phyloP scores from a whole-genome alignment of 1,140 invertebrate genomes.

The Drosophila repletoides region DNA sequence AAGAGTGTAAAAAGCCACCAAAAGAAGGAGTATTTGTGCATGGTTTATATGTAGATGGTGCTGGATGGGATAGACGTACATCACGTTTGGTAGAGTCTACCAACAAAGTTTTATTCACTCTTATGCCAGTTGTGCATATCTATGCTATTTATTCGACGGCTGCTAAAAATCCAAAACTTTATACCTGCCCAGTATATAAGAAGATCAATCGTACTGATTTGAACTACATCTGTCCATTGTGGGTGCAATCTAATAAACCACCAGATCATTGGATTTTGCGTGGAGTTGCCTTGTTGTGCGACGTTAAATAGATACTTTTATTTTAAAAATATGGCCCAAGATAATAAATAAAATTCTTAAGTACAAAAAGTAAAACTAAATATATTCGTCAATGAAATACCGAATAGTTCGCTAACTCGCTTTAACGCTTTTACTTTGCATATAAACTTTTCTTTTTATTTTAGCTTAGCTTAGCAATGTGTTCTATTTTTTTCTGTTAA shows the following conservation, averaged over 20 bases:
- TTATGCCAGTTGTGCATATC: constrained; percentile 92
- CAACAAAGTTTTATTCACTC: constrained; percentile 91
- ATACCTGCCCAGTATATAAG: constrained; percentile 94
- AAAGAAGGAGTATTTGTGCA: constrained; percentile 93
- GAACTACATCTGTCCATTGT: constrained; percentile 90
- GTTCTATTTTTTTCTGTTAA: no score
- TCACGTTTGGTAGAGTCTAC: constrained; percentile 89
- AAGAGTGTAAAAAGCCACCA: constrained; percentile 88
- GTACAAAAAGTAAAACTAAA: no score
- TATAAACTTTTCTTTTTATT: no score
- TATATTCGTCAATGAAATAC: no score
- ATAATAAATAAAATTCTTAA: background rate
- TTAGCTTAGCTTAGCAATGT: no score
- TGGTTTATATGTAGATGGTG: constrained; percentile 94
- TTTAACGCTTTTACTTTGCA: no score
- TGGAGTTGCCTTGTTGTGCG: constrained; percentile 94
- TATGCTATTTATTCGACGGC: constrained; percentile 88
- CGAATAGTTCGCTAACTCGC: no score
- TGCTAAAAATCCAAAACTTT: constrained; percentile 88
- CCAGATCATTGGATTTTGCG: constrained; percentile 93
- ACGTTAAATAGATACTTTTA: constrained; percentile 83
- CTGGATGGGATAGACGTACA: constrained; percentile 92
- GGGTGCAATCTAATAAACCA: constrained; percentile 86
- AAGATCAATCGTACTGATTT: constrained; percentile 91
- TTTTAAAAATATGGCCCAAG: no score